Evolutionary conservation across 2,888 invertebrate species (phyloP).

Genomic region (Arctia plantaginis): DNA sequence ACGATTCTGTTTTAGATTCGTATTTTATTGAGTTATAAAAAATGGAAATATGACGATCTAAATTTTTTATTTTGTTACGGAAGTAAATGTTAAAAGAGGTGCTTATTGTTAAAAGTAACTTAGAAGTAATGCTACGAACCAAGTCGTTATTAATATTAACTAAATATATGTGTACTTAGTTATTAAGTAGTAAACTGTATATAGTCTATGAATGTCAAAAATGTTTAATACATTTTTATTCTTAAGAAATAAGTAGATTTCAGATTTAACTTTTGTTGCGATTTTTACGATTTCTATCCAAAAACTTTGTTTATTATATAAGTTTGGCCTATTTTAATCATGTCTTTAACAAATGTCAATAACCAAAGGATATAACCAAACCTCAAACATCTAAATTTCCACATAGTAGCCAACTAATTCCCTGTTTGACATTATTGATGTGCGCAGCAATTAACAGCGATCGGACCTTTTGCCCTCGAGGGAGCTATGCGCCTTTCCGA

Average conservation of each 20-base stretch:
- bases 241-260: neutral
- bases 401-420: neutral
- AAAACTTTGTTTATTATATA: constrained; percentile 31
- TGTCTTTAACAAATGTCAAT: constrained; percentile 16
- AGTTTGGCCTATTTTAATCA: constrained; percentile 21
- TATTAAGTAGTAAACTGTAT: constrained; percentile 12
- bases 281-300: constrained; percentile 7
- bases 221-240: neutral
- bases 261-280: neutral
- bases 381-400: constrained; percentile 9
- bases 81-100: constrained; percentile 44
- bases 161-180: constrained; percentile 15
- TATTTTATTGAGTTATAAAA: neutral
- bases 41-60: neutral
- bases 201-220: constrained; percentile 2
- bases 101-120: constrained; percentile 41
- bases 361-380: constrained; percentile 19
- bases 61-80: constrained; percentile 14
- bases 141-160: constrained; percentile 31
- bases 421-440: constrained; percentile 8
- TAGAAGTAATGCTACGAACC: constrained; percentile 42
- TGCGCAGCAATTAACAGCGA: constrained; percentile 11
- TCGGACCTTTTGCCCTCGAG: constrained; percentile 3
- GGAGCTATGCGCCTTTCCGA: neutral
- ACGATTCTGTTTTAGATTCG: neutral